Base-by-base conservation (phyloP, 2,888 invertebrate genomes). In the Melinopterus prodromus region DNA sequence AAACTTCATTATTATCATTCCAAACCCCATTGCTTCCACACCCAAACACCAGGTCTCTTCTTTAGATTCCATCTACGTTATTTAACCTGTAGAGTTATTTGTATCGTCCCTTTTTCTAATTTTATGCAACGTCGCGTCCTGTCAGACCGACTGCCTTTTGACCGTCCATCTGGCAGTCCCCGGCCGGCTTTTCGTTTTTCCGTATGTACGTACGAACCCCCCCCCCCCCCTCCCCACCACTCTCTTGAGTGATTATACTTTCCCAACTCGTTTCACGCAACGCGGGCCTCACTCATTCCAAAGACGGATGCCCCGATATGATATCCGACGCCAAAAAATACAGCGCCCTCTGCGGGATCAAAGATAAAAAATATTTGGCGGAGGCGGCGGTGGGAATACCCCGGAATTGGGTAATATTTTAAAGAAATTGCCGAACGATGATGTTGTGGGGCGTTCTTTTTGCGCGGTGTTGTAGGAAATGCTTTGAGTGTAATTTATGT, bases 41-140 rank as follows among this genome's bases (percentile, higher is more conserved):
- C 26, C 3, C 26, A 26, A 26, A 26, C 26, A 26, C 26, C 26
- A 26, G 1, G 26, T 26, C 3, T 26, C 1, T 26, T 26, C n/a
- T 26, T 26, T 3, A 26, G 26, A 9, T 53, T 9, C 1, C 9
- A 0, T 53, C 12, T 53, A 53, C 53, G 3, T 53, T 53, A 53
- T 53, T 53, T 53, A 53, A 53, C 53, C 7, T 53, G 53, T 26
- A 53, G 9, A 12, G 53, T 53, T 53, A 53, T 53, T 53, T 53
- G 53, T 53, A 53, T 53, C 53, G 53, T 53, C 53, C 12, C 53
- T 53, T 53, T 53, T 53, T 76, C 77, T 79, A 81, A 81, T 81
- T 81, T 81, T 81, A 79, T 81, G 81, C 79, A 77, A 79, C 79
- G 79, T 81, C 77, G 70, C 53, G 53, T 53, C 53, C 53, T 53